A percentile compares a stretch with the other conserved stretches of the same genome.
These are phyloP conservation scores for Amia ocellicauda DNA, from an alignment of 2,113 vertebrate genomes.

Conservation along the genomic window DNA sequence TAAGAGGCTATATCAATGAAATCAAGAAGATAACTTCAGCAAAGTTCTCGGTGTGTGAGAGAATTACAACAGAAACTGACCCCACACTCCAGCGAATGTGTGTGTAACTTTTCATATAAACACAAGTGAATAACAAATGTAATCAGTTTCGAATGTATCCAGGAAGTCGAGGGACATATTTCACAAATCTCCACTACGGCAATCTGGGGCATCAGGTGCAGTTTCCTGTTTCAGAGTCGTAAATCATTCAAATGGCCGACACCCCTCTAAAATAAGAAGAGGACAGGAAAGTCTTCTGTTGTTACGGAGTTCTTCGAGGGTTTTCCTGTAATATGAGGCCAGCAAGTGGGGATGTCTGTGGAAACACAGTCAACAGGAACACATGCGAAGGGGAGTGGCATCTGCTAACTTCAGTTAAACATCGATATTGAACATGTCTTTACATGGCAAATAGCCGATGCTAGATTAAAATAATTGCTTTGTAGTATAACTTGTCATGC, in stretches of 20 bases:
- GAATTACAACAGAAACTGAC: too few species aligned
- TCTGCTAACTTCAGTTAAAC: slow-evolving; percentile 38
- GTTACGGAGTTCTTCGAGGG: slow-evolving; percentile 10
- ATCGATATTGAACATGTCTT: too few species aligned
- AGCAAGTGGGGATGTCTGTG: slow-evolving; percentile 32
- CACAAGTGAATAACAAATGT: slow-evolving; percentile 27
- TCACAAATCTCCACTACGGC: slow-evolving; percentile 33
- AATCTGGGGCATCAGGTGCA: slow-evolving; percentile 59
- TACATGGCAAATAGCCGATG: too few species aligned
- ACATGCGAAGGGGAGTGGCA: slow-evolving; percentile 47
- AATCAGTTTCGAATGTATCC: slow-evolving; percentile 3
- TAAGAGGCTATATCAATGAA: too few species aligned
- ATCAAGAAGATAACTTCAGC: too few species aligned
- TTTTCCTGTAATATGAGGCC: slow-evolving; percentile 38
- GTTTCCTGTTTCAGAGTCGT: slow-evolving; percentile 58
- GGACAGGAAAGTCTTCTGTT: slow-evolving; percentile 13
- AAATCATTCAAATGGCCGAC: slow-evolving; percentile 34
- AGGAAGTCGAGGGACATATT: slow-evolving; percentile 50
- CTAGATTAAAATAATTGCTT: too few species aligned
- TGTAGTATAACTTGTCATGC: too few species aligned
- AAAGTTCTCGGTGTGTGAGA: too few species aligned
- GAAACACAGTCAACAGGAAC: slow-evolving; percentile 70
- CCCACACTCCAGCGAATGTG: too few species aligned
- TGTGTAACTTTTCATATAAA: too few species aligned
- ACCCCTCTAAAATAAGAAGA: slow-evolving; percentile 30